Evolutionary conservation across 2,113 vertebrate species (phyloP).

Genomic region (Syrmaticus mikado): DNA sequence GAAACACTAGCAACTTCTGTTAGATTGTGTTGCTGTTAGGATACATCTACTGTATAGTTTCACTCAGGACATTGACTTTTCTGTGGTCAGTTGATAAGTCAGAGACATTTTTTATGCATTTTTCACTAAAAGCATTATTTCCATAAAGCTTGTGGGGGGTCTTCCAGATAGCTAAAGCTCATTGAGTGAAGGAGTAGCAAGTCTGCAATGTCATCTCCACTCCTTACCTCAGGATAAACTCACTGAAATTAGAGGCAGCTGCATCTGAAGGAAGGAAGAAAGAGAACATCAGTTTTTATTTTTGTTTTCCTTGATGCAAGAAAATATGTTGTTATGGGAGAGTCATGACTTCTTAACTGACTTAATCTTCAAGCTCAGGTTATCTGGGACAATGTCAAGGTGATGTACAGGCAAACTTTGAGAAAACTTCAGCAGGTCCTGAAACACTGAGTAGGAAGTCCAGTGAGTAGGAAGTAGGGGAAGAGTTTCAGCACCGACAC

Average conservation of each 20-base stretch:
- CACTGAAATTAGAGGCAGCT: background rate
- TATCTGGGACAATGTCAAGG: background rate
- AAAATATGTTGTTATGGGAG: background rate
- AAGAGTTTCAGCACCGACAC: background rate
- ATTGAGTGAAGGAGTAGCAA: background rate
- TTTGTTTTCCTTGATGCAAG: background rate
- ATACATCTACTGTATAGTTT: background rate
- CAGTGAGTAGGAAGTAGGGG: background rate
- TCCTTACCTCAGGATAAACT: background rate
- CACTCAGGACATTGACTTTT: background rate
- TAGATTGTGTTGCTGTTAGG: background rate
- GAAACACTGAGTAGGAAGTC: background rate
- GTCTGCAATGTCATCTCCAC: background rate
- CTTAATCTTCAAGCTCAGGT: background rate
- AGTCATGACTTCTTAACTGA: background rate
- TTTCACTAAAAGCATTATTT: background rate
- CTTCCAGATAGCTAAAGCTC: background rate
- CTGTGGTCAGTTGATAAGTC: background rate
- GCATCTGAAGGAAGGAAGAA: background rate
- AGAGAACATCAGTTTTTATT: background rate
- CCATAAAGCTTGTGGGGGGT: background rate
- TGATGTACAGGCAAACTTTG: background rate
- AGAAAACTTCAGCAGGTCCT: background rate
- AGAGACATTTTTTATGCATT: background rate
- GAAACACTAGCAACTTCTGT: background rate